Conservation (phyloP, 2,888 invertebrate species). For the Tinea pellionella region DNA sequence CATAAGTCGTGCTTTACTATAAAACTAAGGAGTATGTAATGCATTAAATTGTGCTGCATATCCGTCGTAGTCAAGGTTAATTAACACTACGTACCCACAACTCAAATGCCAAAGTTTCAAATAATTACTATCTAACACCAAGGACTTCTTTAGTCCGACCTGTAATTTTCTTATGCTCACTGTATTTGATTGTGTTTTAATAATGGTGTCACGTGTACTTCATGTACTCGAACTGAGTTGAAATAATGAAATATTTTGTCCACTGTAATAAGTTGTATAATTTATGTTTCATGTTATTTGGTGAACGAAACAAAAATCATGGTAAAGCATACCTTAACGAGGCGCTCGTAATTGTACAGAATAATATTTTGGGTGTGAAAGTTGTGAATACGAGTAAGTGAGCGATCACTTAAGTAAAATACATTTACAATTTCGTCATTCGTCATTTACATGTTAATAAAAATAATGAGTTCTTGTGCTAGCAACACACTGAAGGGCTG, state of each 20-base stretch:
- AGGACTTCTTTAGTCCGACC: background rate
- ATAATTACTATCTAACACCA: background rate
- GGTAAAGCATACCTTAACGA: background rate
- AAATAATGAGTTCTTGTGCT: constrained; percentile 3
- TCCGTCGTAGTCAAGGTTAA: background rate
- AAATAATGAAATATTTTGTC: no score
- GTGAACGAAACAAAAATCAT: background rate
- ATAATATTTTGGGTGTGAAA: background rate
- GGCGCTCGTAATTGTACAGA: background rate
- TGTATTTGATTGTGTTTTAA: background rate
- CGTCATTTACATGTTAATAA: constrained; percentile 8
- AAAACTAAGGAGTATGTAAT: background rate
- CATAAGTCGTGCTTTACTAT: background rate
- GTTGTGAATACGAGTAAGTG: background rate
- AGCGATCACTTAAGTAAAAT: background rate
- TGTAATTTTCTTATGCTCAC: background rate
- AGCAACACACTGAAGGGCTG: background rate
- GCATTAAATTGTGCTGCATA: constrained; percentile 1
- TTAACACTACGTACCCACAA: background rate
- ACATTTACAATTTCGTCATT: background rate
- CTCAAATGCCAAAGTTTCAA: background rate
- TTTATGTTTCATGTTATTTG: no score
- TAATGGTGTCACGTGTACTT: background rate
- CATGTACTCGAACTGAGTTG: no score
- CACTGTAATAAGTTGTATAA: no score